These are phyloP conservation scores for Solenodon paradoxus DNA, from an alignment of 2,113 vertebrate genomes.

Conservation along the genomic window DNA sequence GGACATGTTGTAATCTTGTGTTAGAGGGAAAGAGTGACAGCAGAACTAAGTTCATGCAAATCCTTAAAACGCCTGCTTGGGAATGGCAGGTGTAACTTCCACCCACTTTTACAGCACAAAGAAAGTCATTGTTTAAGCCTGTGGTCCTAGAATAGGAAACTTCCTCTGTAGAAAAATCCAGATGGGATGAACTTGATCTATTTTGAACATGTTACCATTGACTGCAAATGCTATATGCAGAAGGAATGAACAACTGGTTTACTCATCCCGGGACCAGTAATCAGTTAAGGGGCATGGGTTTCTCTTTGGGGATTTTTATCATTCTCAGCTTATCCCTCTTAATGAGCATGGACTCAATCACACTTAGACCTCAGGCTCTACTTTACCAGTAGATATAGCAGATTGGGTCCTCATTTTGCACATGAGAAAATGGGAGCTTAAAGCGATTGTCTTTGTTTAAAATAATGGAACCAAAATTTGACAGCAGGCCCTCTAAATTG, in stretches of 20 bases:
- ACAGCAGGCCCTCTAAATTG: neutral
- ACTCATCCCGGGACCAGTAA: neutral
- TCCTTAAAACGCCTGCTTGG: neutral
- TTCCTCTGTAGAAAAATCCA: neutral
- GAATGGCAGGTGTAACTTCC: neutral
- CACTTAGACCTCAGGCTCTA: neutral
- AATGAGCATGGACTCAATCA: neutral
- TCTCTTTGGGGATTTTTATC: neutral
- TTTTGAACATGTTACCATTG: neutral
- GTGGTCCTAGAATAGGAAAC: neutral
- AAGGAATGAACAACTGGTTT: neutral
- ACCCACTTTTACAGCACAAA: neutral
- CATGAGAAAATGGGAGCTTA: neutral
- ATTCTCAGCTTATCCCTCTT: neutral
- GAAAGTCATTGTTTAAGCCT: neutral
- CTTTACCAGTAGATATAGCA: neutral
- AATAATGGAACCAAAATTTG: neutral
- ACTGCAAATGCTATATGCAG: neutral
- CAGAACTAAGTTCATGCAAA: neutral
- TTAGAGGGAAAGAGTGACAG: neutral
- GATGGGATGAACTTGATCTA: neutral
- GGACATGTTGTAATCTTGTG: neutral
- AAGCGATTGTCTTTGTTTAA: neutral
- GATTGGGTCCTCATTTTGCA: neutral
- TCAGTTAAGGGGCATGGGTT: neutral